Percentiles rank a stretch among this genome's conserved stretches.
These are phyloP conservation scores for Papilio protenor DNA, from an alignment of 2,888 invertebrate species.

Conservation along the genomic window DNA sequence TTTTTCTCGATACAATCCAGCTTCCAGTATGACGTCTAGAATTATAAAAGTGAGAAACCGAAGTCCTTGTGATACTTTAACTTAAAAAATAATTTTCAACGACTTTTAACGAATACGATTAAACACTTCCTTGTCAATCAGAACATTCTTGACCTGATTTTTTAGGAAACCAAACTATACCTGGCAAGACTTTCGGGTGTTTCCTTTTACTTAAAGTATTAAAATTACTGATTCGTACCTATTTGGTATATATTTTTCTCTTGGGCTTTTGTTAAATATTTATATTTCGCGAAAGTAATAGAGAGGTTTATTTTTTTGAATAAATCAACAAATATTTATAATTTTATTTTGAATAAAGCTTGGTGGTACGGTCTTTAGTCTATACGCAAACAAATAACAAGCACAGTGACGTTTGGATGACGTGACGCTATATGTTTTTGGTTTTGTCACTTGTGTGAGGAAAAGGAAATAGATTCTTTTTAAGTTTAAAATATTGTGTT, in stretches of 20 bases:
- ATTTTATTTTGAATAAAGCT: too few relatives aligned
- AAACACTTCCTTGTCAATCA: not conserved
- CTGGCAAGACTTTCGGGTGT: not conserved
- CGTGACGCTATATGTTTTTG: conserved; percentile 71
- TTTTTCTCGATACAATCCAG: too few relatives aligned
- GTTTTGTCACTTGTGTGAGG: conserved; percentile 65
- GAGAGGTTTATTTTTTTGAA: not conserved
- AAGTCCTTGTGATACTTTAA: too few relatives aligned
- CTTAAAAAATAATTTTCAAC: too few relatives aligned
- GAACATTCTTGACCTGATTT: not conserved
- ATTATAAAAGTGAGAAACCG: too few relatives aligned
- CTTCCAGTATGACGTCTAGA: too few relatives aligned
- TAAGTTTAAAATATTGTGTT: conserved; percentile 55
- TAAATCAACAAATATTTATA: not conserved
- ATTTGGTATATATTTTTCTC: not conserved
- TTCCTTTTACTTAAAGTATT: not conserved
- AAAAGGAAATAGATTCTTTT: conserved; percentile 51
- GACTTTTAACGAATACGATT: too few relatives aligned
- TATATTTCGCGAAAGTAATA: not conserved
- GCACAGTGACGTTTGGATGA: conserved; percentile 57
- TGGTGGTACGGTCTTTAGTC: not conserved
- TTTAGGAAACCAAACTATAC: not conserved
- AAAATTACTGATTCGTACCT: not conserved
- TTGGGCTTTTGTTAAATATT: not conserved
- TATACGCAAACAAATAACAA: conserved; percentile 19